A percentile compares a stretch with the other conserved stretches of the same genome.
Evolutionary conservation across 1,140 invertebrate species (phyloP).

Genomic region (Acromyrmex echinatior): DNA sequence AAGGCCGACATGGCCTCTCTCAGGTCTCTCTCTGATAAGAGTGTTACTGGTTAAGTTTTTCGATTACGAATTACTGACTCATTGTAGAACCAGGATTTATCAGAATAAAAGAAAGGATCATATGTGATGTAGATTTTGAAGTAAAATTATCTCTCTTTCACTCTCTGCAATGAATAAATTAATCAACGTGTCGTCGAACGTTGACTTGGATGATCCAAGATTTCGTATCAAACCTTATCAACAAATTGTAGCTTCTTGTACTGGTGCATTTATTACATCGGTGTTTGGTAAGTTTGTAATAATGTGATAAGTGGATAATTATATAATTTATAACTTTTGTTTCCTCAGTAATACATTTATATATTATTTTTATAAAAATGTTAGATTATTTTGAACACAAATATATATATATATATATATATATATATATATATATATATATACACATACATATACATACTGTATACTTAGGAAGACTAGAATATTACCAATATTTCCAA

Average conservation of each 20-base stretch:
- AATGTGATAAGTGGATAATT: constrained; percentile 1
- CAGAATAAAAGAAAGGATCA: too few species aligned
- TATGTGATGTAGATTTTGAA: too few species aligned
- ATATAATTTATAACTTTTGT: constrained; percentile 10
- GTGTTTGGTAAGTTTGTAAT: constrained; percentile 91
- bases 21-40: too few species aligned
- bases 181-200: constrained; percentile 55
- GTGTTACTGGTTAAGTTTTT: too few species aligned
- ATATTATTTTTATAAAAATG: constrained; percentile 38
- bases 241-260: constrained; percentile 96
- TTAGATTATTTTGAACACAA: background rate
- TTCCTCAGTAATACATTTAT: background rate
- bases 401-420: background rate
- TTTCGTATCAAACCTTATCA: constrained; percentile 94
- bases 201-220: constrained; percentile 90
- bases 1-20: too few species aligned
- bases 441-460: background rate
- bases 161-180: constrained; percentile 61
- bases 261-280: constrained; percentile 96
- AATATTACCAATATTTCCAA: constrained; percentile 14
- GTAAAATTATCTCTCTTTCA: too few species aligned
- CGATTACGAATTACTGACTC: too few species aligned
- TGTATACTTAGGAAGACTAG: background rate
- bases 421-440: background rate
- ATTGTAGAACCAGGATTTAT: too few species aligned